Conservation (phyloP, 2,797 vertebrate species). For the Lemur catta region DNA sequence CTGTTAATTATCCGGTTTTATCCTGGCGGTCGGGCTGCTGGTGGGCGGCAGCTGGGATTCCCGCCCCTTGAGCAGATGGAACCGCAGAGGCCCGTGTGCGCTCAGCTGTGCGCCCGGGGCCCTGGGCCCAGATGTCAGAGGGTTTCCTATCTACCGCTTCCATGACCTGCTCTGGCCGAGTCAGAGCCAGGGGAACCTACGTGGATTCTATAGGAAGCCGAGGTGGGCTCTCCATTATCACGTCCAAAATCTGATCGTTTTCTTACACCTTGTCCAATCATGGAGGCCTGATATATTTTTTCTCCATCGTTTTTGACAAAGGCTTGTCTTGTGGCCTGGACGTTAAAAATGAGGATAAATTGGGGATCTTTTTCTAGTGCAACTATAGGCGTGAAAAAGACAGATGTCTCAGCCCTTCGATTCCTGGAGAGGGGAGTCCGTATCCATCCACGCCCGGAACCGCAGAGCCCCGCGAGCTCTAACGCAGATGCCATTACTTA, state of each 20-base stretch:
- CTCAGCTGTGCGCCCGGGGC: background rate
- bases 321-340: background rate
- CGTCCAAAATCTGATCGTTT: background rate
- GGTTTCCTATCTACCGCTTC: background rate
- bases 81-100: background rate
- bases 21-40: background rate
- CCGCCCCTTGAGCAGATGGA: background rate
- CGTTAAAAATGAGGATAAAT: background rate
- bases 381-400: background rate
- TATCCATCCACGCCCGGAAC: too few relatives aligned
- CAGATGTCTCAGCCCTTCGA: background rate
- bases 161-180: background rate
- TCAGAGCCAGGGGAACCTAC: background rate
- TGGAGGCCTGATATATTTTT: background rate
- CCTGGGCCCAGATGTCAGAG: background rate
- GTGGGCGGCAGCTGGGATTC: background rate
- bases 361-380: background rate
- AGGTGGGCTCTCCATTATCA: background rate
- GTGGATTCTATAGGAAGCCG: background rate
- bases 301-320: background rate
- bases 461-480: background rate
- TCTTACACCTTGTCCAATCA: background rate
- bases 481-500: background rate
- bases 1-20: background rate
- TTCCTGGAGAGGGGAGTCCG: fast-evolving